Evolutionary conservation across 2,888 invertebrate species (phyloP), one percentile per base, ranked within the genome.

Genomic region (Andrena praecox): DNA sequence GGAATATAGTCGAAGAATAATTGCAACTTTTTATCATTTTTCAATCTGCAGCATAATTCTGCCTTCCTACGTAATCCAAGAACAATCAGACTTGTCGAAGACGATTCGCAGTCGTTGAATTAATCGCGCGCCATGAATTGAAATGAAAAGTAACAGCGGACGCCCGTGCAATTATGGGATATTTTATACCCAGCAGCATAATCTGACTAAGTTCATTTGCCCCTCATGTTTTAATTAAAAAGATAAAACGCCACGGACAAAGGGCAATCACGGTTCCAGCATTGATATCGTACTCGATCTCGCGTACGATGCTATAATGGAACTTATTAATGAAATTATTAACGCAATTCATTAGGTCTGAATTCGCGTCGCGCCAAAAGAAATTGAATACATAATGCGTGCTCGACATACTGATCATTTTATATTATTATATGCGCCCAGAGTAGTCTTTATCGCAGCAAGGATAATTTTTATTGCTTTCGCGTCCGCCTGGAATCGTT

Each of bases 301-400:
- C 27, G 27, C 59, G 10, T 3, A 29, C 27, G 12, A 42, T 24
- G 16, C 54, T 68, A 68, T 68, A 68, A 68, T 68, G 24, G 54
- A 68, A 68, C 33, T 54, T 33, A 54, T 68, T 24, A 54, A 33
- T 33, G 16, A 54, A 24, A 35, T 54, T 68, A 59, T 68, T 54
- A 68, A 68, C 33, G 33, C 68, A 54, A 68, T 54, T 67, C 24
- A 54, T 54, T 68, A 54, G 33, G 24, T 54, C 54, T 52, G 0
- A 27, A 66, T 66, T 66, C 64, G 48, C 16, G 52, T 42, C 42
- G 31, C 33, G 0, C n/a, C 33, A 7, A 31, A 29, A 67, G 52
- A 67, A 67, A 67, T 67, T 52, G 52, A 67, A 16, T 42, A 42
- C 42, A 67, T 33, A 52, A 31, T 67, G 50, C 67, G 29, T 54